Conservation (phyloP, 92 coral and sea anemone species). For the Siderastrea siderea region DNA sequence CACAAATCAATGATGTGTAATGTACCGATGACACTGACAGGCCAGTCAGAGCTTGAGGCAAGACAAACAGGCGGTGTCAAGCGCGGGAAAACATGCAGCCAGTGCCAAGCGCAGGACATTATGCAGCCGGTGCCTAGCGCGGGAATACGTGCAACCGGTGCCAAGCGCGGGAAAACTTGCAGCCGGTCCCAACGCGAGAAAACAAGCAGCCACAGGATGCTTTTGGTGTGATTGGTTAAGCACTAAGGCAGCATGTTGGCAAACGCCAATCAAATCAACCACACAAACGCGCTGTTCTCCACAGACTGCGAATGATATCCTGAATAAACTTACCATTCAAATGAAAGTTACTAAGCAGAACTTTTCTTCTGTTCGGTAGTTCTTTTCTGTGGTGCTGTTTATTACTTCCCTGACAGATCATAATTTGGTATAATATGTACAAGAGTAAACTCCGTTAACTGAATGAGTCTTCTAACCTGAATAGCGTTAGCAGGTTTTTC, state of each 20-base stretch:
- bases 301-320: not conserved
- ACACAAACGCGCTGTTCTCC: no score
- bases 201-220: no score
- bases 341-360: not conserved
- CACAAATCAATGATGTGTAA: no score
- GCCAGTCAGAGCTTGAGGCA: no score
- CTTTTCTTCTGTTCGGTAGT: not conserved
- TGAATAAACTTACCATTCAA: not conserved
- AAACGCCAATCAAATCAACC: not conserved
- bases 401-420: no score
- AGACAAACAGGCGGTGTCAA: not conserved
- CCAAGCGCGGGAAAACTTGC: not conserved
- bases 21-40: no score
- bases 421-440: no score
- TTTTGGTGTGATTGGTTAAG: no score
- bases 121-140: not conserved
- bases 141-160: not conserved
- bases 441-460: no score
- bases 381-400: no score
- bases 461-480: slow-evolving; percentile 56
- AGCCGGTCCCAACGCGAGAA: not conserved
- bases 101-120: not conserved
- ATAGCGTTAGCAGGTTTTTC: slow-evolving; percentile 76
- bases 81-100: not conserved
- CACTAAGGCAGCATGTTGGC: not conserved